A percentile compares a stretch with the other conserved stretches of the same genome.
Conservation (phyloP, 2,888 invertebrate genomes). For the Lasioglossum morio region DNA sequence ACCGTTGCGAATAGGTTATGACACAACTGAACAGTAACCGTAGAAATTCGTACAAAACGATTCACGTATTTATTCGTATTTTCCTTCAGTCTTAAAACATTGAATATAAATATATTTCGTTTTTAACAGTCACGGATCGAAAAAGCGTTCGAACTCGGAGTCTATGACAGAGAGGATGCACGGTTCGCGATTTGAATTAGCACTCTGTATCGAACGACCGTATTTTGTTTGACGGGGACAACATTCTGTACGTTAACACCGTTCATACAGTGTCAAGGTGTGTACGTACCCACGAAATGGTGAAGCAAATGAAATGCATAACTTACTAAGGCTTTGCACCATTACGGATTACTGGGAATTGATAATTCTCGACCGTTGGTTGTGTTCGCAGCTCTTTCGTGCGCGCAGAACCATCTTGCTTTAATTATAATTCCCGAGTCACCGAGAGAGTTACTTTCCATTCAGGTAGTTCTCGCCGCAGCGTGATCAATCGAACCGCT, state of each 20-base stretch:
- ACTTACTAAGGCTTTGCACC: constrained; percentile 58
- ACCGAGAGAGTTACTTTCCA: constrained; percentile 65
- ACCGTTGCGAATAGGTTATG: neutral
- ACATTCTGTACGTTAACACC: neutral
- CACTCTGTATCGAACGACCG: neutral
- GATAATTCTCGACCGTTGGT: constrained; percentile 45
- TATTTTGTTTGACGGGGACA: neutral
- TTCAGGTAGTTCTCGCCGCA: constrained; percentile 62
- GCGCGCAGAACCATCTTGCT: constrained; percentile 52
- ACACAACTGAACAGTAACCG: neutral
- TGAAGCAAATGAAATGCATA: constrained; percentile 29
- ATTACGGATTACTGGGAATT: constrained; percentile 48
- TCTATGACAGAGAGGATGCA: neutral
- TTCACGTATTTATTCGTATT: neutral
- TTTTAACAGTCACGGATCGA: neutral
- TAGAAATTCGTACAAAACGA: neutral
- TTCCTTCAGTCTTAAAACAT: neutral
- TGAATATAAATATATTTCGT: neutral
- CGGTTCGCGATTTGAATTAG: constrained; percentile 1
- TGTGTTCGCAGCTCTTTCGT: constrained; percentile 41
- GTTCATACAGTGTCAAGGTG: neutral
- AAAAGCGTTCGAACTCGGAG: neutral
- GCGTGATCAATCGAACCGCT: constrained; percentile 63
- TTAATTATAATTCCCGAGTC: constrained; percentile 56
- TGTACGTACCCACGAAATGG: neutral